Percentiles rank a stretch among this genome's conserved stretches.
These are phyloP conservation scores for Osmerus eperlanus DNA, from an alignment of 2,113 vertebrate species.

Conservation along the genomic window DNA sequence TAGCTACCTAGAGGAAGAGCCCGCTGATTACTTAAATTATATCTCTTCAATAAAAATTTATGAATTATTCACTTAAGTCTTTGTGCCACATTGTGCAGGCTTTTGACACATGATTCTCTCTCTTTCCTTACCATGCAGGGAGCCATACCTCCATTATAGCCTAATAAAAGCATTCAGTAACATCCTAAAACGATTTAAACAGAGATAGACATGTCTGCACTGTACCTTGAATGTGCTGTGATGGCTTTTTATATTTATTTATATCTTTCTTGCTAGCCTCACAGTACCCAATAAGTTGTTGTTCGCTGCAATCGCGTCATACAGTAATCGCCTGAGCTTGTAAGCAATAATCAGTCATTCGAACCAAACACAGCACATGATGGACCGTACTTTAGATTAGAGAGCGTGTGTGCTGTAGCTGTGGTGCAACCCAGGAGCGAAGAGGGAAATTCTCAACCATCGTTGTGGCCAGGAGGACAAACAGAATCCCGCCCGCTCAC, in stretches of 20 bases:
- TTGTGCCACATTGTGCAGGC: conserved; percentile 24
- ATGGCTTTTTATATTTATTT: neutral
- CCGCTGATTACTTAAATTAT: conserved; percentile 40
- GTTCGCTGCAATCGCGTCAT: neutral
- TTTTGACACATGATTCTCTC: conserved; percentile 23
- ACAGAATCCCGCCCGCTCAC: conserved; percentile 19
- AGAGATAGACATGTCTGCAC: conserved; percentile 14
- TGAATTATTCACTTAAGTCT: conserved; percentile 56
- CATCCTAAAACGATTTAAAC: neutral
- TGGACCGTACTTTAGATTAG: neutral
- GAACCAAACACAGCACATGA: conserved; percentile 21
- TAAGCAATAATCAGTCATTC: conserved; percentile 34
- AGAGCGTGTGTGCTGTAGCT: conserved; percentile 4
- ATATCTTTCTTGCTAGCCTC: neutral
- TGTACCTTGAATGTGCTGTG: conserved; percentile 12
- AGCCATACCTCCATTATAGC: neutral
- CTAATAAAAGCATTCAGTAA: neutral
- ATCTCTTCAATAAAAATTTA: conserved; percentile 43
- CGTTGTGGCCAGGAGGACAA: conserved; percentile 23
- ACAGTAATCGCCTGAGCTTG: neutral
- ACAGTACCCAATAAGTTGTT: neutral
- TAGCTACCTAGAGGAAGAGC: conserved; percentile 38
- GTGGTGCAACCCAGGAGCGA: neutral
- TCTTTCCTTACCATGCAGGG: neutral
- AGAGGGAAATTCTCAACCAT: neutral